Conservation (phyloP, 2,113 vertebrate genomes). For the Psilopogon haemacephalus region DNA sequence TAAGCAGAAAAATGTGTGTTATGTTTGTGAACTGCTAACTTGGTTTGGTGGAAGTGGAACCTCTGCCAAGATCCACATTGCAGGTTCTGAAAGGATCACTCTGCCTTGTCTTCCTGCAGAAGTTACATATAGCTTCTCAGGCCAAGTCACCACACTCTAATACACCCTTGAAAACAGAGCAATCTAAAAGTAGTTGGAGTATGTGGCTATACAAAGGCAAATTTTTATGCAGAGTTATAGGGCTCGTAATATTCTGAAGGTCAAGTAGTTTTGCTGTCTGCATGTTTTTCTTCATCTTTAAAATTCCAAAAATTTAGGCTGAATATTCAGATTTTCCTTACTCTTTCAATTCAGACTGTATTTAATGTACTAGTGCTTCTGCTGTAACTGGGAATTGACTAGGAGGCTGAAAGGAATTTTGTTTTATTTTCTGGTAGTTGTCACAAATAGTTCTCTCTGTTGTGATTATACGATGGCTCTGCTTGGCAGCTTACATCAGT, state of each 20-base stretch:
- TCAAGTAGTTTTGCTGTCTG: conserved; percentile 20
- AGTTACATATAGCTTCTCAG: background rate
- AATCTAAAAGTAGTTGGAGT: background rate
- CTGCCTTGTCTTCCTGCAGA: background rate
- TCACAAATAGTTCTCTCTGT: background rate
- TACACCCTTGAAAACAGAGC: background rate
- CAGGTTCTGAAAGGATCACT: background rate
- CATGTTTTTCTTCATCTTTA: background rate
- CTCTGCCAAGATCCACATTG: conserved; percentile 1
- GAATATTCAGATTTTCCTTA: background rate
- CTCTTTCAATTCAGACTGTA: background rate
- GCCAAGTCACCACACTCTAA: background rate
- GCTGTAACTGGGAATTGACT: background rate
- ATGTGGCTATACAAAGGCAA: background rate
- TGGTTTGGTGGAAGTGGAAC: background rate
- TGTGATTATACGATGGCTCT: background rate
- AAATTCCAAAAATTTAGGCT: background rate
- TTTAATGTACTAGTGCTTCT: background rate
- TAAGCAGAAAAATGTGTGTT: background rate
- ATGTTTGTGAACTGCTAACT: background rate
- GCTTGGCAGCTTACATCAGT: background rate
- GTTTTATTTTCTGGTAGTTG: background rate
- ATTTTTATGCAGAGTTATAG: background rate
- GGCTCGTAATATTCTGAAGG: conserved; percentile 7
- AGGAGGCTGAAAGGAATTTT: background rate